Conservation (phyloP, 2,888 invertebrate genomes). For the Drosophila diplacantha region DNA sequence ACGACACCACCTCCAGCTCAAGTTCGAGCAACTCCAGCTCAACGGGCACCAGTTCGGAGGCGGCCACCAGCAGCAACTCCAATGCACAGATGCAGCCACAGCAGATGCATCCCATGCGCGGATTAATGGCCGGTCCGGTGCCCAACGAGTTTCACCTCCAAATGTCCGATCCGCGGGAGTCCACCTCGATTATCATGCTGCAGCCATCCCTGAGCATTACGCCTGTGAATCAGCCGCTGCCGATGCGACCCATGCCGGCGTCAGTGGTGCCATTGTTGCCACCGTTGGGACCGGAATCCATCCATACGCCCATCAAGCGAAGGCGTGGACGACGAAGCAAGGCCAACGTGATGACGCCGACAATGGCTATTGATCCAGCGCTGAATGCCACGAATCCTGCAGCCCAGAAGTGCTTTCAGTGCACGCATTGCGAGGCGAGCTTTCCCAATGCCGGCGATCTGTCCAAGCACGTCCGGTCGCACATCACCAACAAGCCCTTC, state of each 20-base stretch:
- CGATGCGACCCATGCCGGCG: neutral
- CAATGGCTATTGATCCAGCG: conserved; percentile 8
- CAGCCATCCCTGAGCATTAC: conserved; percentile 52
- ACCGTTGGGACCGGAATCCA: neutral
- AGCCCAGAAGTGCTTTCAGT: conserved; percentile 74
- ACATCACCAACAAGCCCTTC: conserved; percentile 77
- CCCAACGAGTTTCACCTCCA: conserved; percentile 61
- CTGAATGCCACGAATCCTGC: conserved; percentile 14
- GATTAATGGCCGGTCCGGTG: conserved; percentile 34
- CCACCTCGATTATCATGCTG: conserved; percentile 72
- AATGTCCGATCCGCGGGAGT: conserved; percentile 66
- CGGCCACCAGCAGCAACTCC: conserved; percentile 38
- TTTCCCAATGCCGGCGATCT: conserved; percentile 77
- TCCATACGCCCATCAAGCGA: conserved; percentile 50
- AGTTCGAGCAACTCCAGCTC: conserved; percentile 50
- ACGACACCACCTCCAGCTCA: conserved; percentile 27
- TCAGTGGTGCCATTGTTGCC: neutral
- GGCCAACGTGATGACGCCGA: conserved; percentile 25
- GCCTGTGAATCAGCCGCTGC: conserved; percentile 19
- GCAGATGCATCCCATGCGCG: conserved; percentile 45
- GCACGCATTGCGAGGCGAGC: conserved; percentile 76
- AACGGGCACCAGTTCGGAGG: conserved; percentile 40
- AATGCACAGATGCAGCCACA: conserved; percentile 48
- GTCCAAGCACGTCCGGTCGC: conserved; percentile 78
- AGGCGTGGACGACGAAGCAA: conserved; percentile 71